Evolutionary conservation across 1,140 invertebrate species (phyloP).

Genomic region (Oedothorax gibbosus): DNA sequence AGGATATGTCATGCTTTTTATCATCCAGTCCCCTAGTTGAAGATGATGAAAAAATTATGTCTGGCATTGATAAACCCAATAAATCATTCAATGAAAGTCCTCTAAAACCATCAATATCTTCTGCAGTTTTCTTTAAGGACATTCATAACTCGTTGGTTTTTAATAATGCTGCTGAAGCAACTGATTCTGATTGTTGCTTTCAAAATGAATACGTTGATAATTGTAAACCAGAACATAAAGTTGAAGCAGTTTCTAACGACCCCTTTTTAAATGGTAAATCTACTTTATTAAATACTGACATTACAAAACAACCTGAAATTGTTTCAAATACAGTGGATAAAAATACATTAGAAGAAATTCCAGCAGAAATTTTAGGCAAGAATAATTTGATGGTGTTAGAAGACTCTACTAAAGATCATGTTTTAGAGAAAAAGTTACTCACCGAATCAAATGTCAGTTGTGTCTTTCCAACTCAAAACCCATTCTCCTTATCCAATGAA

Average conservation of each 20-base stretch:
- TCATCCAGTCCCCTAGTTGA: neutral
- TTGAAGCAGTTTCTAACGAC: too few relatives aligned
- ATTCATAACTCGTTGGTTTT: neutral
- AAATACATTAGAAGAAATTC: neutral
- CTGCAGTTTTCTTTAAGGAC: neutral
- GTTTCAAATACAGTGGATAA: neutral
- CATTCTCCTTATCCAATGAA: too few relatives aligned
- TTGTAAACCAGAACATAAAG: neutral
- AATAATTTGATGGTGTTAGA: too few relatives aligned
- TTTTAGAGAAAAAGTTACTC: too few relatives aligned
- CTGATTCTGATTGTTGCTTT: neutral
- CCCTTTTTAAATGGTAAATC: too few relatives aligned
- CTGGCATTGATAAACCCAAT: too few relatives aligned
- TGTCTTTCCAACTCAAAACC: too few relatives aligned
- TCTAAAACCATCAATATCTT: neutral
- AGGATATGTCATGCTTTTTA: constrained; percentile 2
- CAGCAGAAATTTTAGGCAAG: neutral
- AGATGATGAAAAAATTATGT: neutral
- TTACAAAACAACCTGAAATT: neutral
- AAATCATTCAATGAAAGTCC: too few relatives aligned
- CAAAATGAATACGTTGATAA: neutral
- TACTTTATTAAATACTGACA: too few relatives aligned
- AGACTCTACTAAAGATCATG: too few relatives aligned
- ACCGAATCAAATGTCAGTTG: too few relatives aligned
- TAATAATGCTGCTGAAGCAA: neutral